Evolutionary conservation across 2,888 invertebrate genomes (phyloP).

Genomic region (Drosophila subsilvestris): DNA sequence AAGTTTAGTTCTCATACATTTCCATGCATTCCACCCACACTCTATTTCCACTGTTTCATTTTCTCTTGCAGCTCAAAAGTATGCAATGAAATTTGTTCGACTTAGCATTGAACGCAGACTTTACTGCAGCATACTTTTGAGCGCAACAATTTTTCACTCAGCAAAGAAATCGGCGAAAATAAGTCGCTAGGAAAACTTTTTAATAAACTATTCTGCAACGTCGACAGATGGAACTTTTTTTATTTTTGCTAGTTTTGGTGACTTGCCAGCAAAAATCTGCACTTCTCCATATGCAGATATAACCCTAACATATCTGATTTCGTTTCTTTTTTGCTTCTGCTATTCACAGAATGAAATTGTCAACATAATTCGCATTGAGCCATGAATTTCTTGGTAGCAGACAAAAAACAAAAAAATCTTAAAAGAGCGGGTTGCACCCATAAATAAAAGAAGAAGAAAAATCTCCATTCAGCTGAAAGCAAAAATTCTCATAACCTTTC

Average conservation of each 20-base stretch:
- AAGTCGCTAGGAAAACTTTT: conserved; percentile 14
- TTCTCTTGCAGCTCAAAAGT: conserved; percentile 16
- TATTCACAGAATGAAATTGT: conserved; percentile 27
- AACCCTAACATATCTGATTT: conserved; percentile 21
- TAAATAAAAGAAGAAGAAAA: not conserved
- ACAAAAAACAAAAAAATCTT: conserved; percentile 26
- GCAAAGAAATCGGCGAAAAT: conserved; percentile 2
- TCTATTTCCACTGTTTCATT: not conserved
- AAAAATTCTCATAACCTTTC: conserved; percentile 17
- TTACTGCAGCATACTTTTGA: conserved; percentile 21
- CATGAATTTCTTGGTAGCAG: conserved; percentile 14
- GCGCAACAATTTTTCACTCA: conserved; percentile 3
- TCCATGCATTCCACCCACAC: not conserved
- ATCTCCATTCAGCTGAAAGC: conserved; percentile 2
- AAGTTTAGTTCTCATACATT: not conserved
- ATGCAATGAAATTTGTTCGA: conserved; percentile 24
- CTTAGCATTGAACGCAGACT: conserved; percentile 13
- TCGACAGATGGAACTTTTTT: conserved; percentile 29
- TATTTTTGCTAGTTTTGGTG: conserved; percentile 16
- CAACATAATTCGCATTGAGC: conserved; percentile 39
- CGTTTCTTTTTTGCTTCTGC: conserved; percentile 11
- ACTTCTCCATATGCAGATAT: not conserved
- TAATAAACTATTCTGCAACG: conserved; percentile 41
- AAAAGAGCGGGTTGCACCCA: too few relatives aligned
- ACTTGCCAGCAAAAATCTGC: conserved; percentile 30